Evolutionary conservation across 2,113 vertebrate species (phyloP).

Genomic region (Leucosticte australis): DNA sequence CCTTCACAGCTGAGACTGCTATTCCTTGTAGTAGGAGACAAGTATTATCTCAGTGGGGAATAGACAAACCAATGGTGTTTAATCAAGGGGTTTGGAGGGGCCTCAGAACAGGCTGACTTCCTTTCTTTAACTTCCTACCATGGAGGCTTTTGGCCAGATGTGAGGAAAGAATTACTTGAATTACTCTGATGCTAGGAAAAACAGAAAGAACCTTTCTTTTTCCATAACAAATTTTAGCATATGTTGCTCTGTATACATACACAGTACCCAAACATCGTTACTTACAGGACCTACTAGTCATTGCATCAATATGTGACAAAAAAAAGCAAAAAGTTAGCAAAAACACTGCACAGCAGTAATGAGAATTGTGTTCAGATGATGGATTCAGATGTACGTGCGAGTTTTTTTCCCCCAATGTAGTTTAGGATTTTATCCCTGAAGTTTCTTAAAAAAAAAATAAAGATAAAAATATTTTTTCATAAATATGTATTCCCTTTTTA

Average conservation of each 20-base stretch:
- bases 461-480: slow-evolving; percentile 29
- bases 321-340: background rate
- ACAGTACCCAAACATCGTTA: accelerated
- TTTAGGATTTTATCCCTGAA: background rate
- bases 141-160: background rate
- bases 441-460: background rate
- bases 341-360: background rate
- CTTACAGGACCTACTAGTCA: background rate
- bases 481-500: slow-evolving; percentile 40
- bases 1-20: slow-evolving; percentile 28
- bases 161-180: background rate
- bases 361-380: background rate
- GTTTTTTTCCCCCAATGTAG: background rate
- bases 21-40: background rate
- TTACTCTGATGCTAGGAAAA: background rate
- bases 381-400: background rate
- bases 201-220: background rate
- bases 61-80: background rate
- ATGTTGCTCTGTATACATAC: background rate
- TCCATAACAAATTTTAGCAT: background rate
- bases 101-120: background rate
- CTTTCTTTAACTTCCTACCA: background rate
- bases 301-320: background rate
- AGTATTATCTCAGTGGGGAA: slow-evolving; percentile 28
- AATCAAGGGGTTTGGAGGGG: slow-evolving; percentile 10